phyloP scores from a whole-genome alignment of 2,888 invertebrate genomes.

The Frankliniella fusca region DNA sequence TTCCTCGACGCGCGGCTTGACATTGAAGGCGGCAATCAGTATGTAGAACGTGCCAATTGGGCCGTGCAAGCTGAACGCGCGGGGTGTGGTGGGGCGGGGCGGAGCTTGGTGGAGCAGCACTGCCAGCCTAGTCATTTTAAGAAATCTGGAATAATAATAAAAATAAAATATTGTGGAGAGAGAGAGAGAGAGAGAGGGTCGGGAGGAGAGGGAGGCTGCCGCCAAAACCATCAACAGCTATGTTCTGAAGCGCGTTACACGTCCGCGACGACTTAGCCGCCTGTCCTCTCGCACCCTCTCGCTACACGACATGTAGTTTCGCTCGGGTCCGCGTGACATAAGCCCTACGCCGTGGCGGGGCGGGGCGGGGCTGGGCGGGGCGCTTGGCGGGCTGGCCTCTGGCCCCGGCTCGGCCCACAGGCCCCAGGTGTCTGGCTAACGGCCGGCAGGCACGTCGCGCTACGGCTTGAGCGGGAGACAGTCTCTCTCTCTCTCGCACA shows the following conservation, averaged over 20 bases:
- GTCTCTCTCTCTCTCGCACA: not conserved
- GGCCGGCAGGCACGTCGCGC: not conserved
- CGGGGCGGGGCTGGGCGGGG: not conserved
- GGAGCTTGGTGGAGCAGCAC: too few species aligned
- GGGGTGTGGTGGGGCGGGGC: too few species aligned
- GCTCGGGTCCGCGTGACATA: not conserved
- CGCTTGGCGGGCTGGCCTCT: not conserved
- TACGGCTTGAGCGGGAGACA: not conserved
- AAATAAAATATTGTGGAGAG: too few species aligned
- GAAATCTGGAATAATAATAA: too few species aligned
- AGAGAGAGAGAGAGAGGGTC: too few species aligned
- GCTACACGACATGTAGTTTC: not conserved
- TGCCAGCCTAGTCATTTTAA: too few species aligned
- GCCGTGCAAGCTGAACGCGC: not conserved
- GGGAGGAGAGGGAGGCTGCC: too few species aligned
- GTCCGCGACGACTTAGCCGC: too few species aligned
- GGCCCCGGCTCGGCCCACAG: not conserved
- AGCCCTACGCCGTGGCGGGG: not conserved
- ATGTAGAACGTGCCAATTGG: slow-evolving; percentile 10
- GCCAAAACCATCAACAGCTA: too few species aligned
- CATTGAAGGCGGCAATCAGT: slow-evolving; percentile 6
- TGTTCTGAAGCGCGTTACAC: too few species aligned
- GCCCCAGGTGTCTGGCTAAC: not conserved
- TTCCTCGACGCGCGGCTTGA: slow-evolving; percentile 1
- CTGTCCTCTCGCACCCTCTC: too few species aligned